Evolutionary conservation across 2,113 vertebrate genomes (phyloP).

Genomic region (Lepidothrix coronata): DNA sequence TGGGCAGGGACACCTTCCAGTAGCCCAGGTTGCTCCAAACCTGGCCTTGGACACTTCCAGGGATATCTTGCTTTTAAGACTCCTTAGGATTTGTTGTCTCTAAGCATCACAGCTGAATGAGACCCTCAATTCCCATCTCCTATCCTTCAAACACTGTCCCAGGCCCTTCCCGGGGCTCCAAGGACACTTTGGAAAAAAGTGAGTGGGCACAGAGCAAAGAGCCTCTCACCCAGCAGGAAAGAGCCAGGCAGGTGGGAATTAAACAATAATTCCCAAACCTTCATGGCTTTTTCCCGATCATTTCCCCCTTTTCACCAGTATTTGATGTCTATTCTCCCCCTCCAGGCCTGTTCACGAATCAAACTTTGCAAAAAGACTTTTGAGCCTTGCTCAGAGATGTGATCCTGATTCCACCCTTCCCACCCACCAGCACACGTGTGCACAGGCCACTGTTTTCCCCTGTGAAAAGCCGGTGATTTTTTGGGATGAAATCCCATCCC

Average conservation of each 20-base stretch:
- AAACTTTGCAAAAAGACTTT: neutral
- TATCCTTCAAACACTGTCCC: neutral
- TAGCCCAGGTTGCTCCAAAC: fast-evolving
- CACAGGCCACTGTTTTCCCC: neutral
- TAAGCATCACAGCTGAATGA: neutral
- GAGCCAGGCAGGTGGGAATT: neutral
- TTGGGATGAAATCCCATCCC: neutral
- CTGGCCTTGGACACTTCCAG: neutral
- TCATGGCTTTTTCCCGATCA: neutral
- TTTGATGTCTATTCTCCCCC: neutral
- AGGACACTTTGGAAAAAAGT: neutral
- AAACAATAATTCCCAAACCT: neutral
- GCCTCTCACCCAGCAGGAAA: neutral
- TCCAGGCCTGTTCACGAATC: neutral
- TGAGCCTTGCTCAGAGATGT: neutral
- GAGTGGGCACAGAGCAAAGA: neutral
- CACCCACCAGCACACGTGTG: neutral
- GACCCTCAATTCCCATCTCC: neutral
- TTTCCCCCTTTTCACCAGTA: neutral
- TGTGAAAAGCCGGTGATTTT: neutral
- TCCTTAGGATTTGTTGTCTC: neutral
- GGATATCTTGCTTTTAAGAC: neutral
- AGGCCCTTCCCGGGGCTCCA: neutral
- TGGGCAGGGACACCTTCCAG: neutral
- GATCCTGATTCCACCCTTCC: neutral